Evolutionary conservation across 2,797 vertebrate species (phyloP).

Genomic region (Halcyon chelicuti): DNA sequence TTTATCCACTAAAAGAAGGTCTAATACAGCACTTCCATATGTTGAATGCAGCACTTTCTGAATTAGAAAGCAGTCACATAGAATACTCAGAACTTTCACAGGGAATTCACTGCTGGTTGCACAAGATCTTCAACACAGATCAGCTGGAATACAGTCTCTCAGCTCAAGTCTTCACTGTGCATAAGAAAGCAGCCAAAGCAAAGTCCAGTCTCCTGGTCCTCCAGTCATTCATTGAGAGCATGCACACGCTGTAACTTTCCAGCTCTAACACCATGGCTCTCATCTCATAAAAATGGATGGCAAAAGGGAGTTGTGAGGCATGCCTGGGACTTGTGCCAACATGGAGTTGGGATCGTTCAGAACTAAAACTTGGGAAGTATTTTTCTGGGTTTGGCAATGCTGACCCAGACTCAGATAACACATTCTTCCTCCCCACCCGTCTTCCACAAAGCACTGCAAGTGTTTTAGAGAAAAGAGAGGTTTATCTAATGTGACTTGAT

Average conservation of each 20-base stretch:
- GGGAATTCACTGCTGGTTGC: background rate
- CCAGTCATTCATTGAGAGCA: background rate
- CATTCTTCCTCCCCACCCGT: background rate
- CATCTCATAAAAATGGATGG: background rate
- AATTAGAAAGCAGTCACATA: background rate
- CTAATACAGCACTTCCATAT: background rate
- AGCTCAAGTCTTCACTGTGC: background rate
- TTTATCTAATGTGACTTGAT: background rate
- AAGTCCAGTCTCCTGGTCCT: background rate
- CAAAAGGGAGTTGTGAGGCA: background rate
- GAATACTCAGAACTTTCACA: background rate
- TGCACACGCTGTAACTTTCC: fast-evolving
- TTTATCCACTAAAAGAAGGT: background rate
- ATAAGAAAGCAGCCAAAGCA: background rate
- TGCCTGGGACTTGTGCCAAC: background rate
- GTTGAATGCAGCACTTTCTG: background rate
- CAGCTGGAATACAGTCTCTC: background rate
- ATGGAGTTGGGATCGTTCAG: background rate
- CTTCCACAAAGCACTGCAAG: background rate
- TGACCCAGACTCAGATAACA: background rate
- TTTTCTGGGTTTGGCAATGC: constrained; percentile 1
- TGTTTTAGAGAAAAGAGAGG: background rate
- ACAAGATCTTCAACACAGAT: background rate
- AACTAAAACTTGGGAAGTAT: background rate
- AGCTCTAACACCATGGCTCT: background rate